Evolutionary conservation across 2,888 invertebrate genomes (phyloP).

Genomic region (Rhimphoctona megacephalus): DNA sequence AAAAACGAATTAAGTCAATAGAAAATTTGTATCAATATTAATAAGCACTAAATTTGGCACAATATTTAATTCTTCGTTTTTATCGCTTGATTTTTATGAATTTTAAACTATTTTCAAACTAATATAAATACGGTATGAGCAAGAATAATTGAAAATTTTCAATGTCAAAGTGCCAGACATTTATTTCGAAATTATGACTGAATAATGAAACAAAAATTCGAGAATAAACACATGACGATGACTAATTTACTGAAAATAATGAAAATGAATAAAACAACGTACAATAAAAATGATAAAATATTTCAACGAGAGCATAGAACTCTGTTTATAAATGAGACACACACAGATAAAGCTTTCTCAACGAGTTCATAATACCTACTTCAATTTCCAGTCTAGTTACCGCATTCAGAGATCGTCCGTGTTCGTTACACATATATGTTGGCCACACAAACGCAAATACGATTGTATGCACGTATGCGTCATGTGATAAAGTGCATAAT

Average conservation of each 20-base stretch:
- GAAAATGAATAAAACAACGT: neutral
- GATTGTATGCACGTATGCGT: conserved; percentile 3
- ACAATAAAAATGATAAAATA: neutral
- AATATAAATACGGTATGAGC: neutral
- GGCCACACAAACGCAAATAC: neutral
- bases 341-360: conserved; percentile 34
- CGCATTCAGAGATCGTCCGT: conserved; percentile 40
- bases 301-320: conserved; percentile 10
- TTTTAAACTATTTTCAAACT: neutral
- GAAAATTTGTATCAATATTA: too few relatives aligned
- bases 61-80: neutral
- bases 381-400: conserved; percentile 55
- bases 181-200: neutral
- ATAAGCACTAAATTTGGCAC: neutral
- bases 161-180: neutral
- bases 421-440: neutral
- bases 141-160: neutral
- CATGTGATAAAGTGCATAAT: conserved; percentile 39
- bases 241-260: neutral
- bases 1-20: neutral
- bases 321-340: conserved; percentile 11
- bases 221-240: neutral
- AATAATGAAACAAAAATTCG: neutral
- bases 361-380: conserved; percentile 51
- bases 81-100: too few relatives aligned